Base-by-base conservation (phyloP, 2,797 vertebrate species). In the Rhabdomys pumilio region DNA sequence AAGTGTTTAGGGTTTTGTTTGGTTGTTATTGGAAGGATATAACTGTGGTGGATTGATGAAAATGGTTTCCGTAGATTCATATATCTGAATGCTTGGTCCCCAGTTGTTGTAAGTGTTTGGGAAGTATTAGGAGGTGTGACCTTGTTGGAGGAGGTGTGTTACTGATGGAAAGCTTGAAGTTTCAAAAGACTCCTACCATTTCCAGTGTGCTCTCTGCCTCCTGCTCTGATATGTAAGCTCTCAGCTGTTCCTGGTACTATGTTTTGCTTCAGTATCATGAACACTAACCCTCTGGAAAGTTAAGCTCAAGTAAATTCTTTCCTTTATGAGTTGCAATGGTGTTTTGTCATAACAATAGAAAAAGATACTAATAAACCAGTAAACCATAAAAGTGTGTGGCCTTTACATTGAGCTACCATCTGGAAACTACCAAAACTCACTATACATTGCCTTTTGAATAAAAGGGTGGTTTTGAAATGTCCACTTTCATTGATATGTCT, bases 391-490 rank as follows among this genome's bases (percentile, higher is more conserved):
- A 3, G 11, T 55, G 2, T 90, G 2, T 89, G 8, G 47, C 85
- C 26, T 29, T 63, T 83, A 93, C n/a, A 89, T 0, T 12, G 26
- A 95, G 5, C 53, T 63, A 11, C 22, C 61, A 6, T 69, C 61
- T 84, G 47, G 24, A 79, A 92, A 92, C 19, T 63, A 65, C 84
- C 13, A 41, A 95, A 79, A 84, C 73, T 95, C 89, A 85, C 29
- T 79, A 38, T 24, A 7, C 91, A 87, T 92, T 82, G n/a, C 19
- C 10, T 97, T 94, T 93, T 89, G 76, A 22, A 73, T 41, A 10
- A 24, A 19, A 73, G 26, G 50, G 13, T 41, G 65, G 63, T 59
- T n/a, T 20, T 44, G 47, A 91, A 87, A 3, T 75, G 86, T 91
- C 29, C 75, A 69, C 22, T 94, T 89, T 63, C 26, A 24, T 76